Percentiles rank a stretch among this genome's conserved stretches.
Evolutionary conservation across 2,113 vertebrate species (phyloP).

Genomic region (Nesospiza acunhae): DNA sequence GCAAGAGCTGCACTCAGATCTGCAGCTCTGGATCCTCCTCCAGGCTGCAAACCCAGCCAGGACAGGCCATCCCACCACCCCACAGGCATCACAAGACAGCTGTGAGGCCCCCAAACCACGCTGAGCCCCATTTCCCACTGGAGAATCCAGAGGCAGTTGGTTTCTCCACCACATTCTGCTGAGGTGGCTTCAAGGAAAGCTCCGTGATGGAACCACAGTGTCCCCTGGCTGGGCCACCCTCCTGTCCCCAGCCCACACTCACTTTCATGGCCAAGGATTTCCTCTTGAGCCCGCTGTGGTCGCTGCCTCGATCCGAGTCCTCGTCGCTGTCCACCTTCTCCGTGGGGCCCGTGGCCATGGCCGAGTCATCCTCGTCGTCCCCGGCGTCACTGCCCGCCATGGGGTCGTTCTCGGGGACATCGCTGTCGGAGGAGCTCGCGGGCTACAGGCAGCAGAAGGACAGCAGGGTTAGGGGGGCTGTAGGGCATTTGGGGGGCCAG

Average conservation of each 20-base stretch:
- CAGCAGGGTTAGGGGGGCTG: not conserved
- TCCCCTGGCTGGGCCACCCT: not conserved
- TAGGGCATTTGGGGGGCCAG: accelerated
- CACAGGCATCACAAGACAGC: not conserved
- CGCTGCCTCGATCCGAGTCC: constrained; percentile 87
- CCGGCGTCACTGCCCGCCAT: constrained; percentile 74
- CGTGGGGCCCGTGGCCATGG: not conserved
- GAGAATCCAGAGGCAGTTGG: not conserved
- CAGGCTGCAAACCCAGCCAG: not conserved
- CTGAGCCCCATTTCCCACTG: not conserved
- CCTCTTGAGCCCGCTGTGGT: constrained; percentile 78
- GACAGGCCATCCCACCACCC: not conserved
- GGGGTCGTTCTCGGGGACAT: constrained; percentile 78
- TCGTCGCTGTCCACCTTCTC: constrained; percentile 81
- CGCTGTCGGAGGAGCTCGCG: constrained; percentile 91
- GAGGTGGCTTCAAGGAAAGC: accelerated
- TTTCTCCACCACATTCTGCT: not conserved
- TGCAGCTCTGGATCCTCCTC: not conserved
- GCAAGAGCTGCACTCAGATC: not conserved
- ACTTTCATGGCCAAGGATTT: constrained; percentile 71
- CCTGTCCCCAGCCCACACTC: not conserved
- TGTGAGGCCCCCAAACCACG: accelerated
- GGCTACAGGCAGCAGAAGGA: constrained; percentile 61
- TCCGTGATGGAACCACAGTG: accelerated
- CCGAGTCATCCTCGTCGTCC: constrained; percentile 66